Evolutionary conservation across 2,888 invertebrate genomes (phyloP).

Genomic region (Melanostoma scalare): DNA sequence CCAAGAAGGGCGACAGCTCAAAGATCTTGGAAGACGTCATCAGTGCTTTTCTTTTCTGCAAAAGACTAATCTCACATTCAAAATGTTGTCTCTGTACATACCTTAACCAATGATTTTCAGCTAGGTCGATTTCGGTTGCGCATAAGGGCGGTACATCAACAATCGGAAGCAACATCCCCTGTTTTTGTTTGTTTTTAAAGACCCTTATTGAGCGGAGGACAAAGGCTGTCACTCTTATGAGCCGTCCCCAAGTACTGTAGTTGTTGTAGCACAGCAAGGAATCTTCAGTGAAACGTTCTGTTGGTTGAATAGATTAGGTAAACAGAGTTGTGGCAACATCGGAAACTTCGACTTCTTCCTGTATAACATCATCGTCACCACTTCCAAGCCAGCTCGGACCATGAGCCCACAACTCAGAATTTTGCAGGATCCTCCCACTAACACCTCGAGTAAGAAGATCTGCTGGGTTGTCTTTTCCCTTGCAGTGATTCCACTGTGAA

Average conservation of each 20-base stretch:
- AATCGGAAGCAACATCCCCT: background rate
- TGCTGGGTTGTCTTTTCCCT: constrained; percentile 28
- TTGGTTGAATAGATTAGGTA: background rate
- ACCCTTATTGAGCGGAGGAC: background rate
- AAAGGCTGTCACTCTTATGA: background rate
- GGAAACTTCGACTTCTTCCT: background rate
- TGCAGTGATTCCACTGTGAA: constrained; percentile 18
- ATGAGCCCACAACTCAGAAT: constrained; percentile 17
- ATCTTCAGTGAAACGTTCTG: no score
- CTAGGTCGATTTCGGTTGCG: no score
- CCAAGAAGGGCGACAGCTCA: background rate
- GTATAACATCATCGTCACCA: background rate
- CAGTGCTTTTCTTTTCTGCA: background rate
- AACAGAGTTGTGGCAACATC: background rate
- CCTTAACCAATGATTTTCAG: no score
- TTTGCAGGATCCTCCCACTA: constrained; percentile 3
- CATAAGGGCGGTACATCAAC: no score
- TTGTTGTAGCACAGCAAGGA: no score
- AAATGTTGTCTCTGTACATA: no score
- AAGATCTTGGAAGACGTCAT: background rate
- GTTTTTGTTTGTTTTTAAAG: background rate
- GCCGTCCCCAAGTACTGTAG: background rate
- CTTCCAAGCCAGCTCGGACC: constrained; percentile 7
- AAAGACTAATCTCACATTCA: background rate
- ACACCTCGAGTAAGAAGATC: constrained; percentile 28